Conservation (phyloP, 2,113 vertebrate genomes). For the Phaethon lepturus region DNA sequence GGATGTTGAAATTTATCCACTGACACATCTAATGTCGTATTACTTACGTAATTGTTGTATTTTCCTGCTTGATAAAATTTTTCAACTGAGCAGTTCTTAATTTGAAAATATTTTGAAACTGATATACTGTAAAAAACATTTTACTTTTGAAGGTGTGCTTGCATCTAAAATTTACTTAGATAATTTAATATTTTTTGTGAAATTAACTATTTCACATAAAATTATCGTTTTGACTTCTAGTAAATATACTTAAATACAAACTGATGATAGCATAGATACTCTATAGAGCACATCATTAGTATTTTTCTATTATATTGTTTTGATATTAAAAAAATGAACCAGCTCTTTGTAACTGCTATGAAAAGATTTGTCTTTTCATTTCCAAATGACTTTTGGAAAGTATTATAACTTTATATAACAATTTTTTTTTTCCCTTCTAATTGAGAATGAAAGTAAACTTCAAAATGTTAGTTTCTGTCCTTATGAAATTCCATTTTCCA, state of each 20-base stretch:
- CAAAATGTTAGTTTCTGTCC: background rate
- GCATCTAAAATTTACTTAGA: background rate
- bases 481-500: conserved; percentile 15
- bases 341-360: background rate
- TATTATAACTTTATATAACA: background rate
- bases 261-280: background rate
- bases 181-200: background rate
- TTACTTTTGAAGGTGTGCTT: background rate
- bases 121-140: rapidly evolving
- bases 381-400: background rate
- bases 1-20: background rate
- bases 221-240: background rate
- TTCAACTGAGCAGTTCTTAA: background rate
- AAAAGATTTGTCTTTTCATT: background rate
- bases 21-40: background rate
- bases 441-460: background rate
- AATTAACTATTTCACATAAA: background rate
- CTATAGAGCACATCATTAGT: background rate
- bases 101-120: background rate
- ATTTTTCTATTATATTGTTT: background rate
- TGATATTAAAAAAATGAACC: background rate
- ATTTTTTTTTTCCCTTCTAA: background rate
- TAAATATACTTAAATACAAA: background rate
- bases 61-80: background rate
- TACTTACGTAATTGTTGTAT: background rate